phyloP scores from a whole-genome alignment of 2,888 invertebrate species.

The Schrankia costaestrigalis region DNA sequence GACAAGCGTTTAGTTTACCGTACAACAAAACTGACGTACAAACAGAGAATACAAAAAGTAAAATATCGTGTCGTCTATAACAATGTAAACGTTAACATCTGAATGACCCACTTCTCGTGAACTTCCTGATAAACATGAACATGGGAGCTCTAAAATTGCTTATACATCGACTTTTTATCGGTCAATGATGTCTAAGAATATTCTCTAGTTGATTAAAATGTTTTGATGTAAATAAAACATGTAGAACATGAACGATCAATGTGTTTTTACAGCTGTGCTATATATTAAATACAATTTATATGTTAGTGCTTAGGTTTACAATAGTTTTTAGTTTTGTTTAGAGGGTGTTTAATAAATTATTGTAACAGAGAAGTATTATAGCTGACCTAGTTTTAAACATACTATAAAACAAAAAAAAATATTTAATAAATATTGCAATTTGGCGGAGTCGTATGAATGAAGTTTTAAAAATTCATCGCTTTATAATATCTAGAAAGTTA shows the following conservation, averaged over 20 bases:
- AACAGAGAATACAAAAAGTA: background rate
- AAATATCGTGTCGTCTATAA: slow-evolving; percentile 21
- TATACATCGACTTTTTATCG: slow-evolving; percentile 9
- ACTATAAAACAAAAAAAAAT: no score
- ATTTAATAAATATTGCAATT: no score
- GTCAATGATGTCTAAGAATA: slow-evolving; percentile 1
- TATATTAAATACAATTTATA: no score
- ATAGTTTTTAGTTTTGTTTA: no score
- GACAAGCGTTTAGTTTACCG: background rate
- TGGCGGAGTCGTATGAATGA: no score
- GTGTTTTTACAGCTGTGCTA: no score
- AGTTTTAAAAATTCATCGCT: no score
- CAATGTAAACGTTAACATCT: slow-evolving; percentile 24
- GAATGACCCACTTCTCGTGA: slow-evolving; percentile 36
- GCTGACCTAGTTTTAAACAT: no score
- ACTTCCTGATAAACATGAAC: slow-evolving; percentile 28
- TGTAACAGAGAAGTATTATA: no score
- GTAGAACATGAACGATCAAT: background rate
- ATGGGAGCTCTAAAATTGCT: slow-evolving; percentile 13
- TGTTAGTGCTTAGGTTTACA: no score
- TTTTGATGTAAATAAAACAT: background rate
- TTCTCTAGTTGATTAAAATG: slow-evolving; percentile 1
- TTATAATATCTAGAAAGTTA: no score
- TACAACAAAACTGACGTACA: background rate
- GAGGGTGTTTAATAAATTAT: no score